These are phyloP conservation scores for Dioctria linearis DNA, from an alignment of 2,888 invertebrate species.

Conservation along the genomic window DNA sequence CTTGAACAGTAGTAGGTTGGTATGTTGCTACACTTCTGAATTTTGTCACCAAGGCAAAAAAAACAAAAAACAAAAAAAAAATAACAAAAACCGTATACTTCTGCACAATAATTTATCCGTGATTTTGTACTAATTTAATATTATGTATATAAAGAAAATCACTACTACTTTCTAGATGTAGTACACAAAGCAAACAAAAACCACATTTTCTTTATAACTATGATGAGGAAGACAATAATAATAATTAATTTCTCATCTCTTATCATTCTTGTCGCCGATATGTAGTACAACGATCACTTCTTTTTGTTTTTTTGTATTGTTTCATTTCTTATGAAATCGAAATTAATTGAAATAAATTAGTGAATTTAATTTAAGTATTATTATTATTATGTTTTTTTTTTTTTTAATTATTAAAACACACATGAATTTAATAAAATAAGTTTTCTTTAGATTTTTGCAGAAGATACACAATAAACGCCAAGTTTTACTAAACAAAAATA, in stretches of 20 bases:
- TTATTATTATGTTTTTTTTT: conserved; percentile 9
- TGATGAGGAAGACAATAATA: conserved; percentile 24
- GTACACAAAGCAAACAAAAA: conserved; percentile 6
- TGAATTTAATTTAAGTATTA: conserved; percentile 2
- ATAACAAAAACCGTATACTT: neutral
- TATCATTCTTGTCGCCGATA: neutral
- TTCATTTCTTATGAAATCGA: neutral
- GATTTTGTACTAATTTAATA: conserved; percentile 38
- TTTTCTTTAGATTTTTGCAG: neutral
- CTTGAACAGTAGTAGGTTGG: no score
- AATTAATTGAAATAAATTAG: conserved; percentile 22
- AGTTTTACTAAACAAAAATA: no score
- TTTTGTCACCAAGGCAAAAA: conserved; percentile 36
- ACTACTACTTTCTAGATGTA: conserved; percentile 11
- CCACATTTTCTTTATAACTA: conserved; percentile 4
- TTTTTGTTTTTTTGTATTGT: neutral
- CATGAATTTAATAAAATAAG: no score
- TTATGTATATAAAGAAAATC: conserved; percentile 30
- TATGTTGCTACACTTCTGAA: conserved; percentile 34
- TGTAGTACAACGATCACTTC: conserved; percentile 24
- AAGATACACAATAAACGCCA: neutral
- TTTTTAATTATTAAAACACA: neutral
- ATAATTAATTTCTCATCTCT: neutral
- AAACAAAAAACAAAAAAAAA: no score
- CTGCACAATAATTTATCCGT: conserved; percentile 8